Evolutionary conservation across 2,113 vertebrate species (phyloP).

Genomic region (Salminus brasiliensis): DNA sequence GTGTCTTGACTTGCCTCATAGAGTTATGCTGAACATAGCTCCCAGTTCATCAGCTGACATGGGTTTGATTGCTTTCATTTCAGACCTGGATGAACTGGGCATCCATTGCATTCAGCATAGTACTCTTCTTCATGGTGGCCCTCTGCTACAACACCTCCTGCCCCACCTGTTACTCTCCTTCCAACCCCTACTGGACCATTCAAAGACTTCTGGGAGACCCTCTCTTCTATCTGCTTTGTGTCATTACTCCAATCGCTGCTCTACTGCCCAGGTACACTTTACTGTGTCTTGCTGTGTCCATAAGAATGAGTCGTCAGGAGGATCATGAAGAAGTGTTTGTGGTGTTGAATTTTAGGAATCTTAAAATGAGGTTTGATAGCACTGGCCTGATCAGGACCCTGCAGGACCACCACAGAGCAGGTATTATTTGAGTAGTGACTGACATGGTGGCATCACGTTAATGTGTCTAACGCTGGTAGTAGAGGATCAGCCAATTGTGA

Average conservation of each 20-base stretch:
- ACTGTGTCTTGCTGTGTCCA: too few relatives aligned
- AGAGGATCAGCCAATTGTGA: too few relatives aligned
- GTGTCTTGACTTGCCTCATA: background rate
- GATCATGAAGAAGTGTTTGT: background rate
- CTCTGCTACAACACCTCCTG: constrained; percentile 91
- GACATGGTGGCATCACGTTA: too few relatives aligned
- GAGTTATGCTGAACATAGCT: background rate
- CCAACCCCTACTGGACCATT: constrained; percentile 96
- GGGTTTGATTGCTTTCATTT: constrained; percentile 13
- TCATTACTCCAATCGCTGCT: constrained; percentile 84
- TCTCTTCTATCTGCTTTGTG: constrained; percentile 88
- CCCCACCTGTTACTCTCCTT: constrained; percentile 89
- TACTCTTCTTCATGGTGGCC: constrained; percentile 88
- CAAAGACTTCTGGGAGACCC: constrained; percentile 88
- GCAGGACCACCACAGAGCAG: too few relatives aligned
- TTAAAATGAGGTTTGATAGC: constrained; percentile 4
- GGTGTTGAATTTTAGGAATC: background rate
- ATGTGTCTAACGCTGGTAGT: too few relatives aligned
- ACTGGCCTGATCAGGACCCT: too few relatives aligned
- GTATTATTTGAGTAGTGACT: too few relatives aligned
- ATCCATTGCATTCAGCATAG: constrained; percentile 86
- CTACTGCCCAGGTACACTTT: constrained; percentile 88
- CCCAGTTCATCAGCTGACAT: too few relatives aligned
- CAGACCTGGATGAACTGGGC: constrained; percentile 97
- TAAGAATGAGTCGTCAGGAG: background rate